Evolutionary conservation across 2,113 vertebrate species (phyloP).

Genomic region (Herpetotheres cachinnans): DNA sequence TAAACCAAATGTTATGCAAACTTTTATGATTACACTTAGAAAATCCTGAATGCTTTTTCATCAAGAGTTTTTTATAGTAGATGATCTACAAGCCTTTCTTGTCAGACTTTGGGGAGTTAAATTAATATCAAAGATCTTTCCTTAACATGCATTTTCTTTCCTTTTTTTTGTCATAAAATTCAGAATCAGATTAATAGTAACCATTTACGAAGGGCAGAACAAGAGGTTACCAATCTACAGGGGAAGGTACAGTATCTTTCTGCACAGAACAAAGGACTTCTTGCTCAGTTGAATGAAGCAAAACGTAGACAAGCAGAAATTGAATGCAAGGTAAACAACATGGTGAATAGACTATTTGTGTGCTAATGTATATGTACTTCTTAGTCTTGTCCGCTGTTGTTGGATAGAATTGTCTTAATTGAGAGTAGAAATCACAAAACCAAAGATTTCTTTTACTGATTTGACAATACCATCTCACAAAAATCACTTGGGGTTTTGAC

Average conservation of each 20-base stretch:
- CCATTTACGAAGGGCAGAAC: conserved; percentile 90
- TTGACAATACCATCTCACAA: neutral
- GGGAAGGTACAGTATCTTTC: conserved; percentile 85
- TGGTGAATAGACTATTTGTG: neutral
- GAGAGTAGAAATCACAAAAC: neutral
- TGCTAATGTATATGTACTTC: neutral
- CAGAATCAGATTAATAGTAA: conserved; percentile 96
- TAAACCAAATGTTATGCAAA: neutral
- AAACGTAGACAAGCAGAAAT: conserved; percentile 93
- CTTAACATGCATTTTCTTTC: neutral
- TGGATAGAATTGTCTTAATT: neutral
- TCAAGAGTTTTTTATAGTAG: neutral
- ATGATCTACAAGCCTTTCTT: neutral
- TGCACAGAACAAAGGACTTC: conserved; percentile 86
- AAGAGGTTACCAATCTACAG: conserved; percentile 79
- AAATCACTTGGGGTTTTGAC: neutral
- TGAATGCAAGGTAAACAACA: conserved; percentile 90
- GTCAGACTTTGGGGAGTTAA: neutral
- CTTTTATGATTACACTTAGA: neutral
- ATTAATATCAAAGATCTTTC: neutral
- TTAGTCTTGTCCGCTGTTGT: neutral
- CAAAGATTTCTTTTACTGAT: neutral
- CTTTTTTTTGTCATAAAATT: conserved; percentile 3
- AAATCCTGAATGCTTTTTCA: neutral
- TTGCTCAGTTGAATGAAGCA: conserved; percentile 85